Evolutionary conservation across 1,140 invertebrate species (phyloP).

Genomic region (Sitobion miscanthi): DNA sequence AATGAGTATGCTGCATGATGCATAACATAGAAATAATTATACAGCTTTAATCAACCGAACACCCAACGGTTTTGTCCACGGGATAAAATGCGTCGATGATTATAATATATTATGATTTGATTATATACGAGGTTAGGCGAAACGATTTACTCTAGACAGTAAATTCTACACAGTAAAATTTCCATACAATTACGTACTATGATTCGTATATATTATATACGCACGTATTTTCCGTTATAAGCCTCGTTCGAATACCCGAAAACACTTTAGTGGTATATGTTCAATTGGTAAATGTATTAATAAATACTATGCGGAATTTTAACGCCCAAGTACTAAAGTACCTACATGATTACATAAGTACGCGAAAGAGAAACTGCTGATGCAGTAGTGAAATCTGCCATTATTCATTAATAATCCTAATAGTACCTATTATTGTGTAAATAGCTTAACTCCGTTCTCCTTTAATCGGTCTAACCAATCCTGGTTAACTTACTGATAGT

Average conservation of each 20-base stretch:
- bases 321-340: not conserved
- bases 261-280: not conserved
- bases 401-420: too few species aligned
- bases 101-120: not conserved
- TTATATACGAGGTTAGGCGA: not conserved
- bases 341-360: not conserved
- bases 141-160: not conserved
- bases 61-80: not conserved
- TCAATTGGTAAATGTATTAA: not conserved
- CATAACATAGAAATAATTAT: not conserved
- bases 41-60: not conserved
- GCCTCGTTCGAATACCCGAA: not conserved
- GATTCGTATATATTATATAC: not conserved
- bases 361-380: too few species aligned
- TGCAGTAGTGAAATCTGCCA: too few species aligned
- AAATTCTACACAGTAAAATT: not conserved
- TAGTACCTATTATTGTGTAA: too few species aligned
- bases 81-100: not conserved
- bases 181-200: not conserved
- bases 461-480: too few species aligned
- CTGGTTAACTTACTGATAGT: too few species aligned
- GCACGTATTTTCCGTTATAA: not conserved
- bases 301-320: not conserved
- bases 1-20: not conserved
- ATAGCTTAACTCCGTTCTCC: too few species aligned